Percentiles rank a stretch among this genome's conserved stretches.
These are phyloP conservation scores for Astur gentilis DNA, from an alignment of 2,113 vertebrate species.

Conservation along the genomic window DNA sequence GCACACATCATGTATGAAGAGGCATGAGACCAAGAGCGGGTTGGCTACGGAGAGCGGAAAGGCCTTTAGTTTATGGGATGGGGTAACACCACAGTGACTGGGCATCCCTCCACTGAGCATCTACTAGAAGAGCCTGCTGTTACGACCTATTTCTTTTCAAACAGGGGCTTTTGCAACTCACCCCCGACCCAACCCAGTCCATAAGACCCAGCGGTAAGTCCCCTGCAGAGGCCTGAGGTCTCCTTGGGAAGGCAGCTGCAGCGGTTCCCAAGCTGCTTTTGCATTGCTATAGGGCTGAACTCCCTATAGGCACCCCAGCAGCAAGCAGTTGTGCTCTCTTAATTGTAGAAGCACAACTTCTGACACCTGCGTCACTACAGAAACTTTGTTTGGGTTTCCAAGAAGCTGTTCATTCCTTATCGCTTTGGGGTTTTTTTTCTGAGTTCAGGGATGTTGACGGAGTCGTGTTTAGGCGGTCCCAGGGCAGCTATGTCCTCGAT, in stretches of 20 bases:
- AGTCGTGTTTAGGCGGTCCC: not conserved
- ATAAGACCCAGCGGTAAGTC: not conserved
- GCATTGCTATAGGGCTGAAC: not conserved
- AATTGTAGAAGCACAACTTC: not conserved
- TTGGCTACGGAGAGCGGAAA: not conserved
- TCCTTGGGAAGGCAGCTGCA: not conserved
- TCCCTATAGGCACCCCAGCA: not conserved
- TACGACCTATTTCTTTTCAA: not conserved
- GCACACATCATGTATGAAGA: rapidly evolving
- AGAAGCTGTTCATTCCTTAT: not conserved
- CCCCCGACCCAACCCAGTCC: rapidly evolving
- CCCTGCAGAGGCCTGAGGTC: not conserved
- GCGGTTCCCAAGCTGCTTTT: not conserved
- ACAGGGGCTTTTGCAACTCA: not conserved
- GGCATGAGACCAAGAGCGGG: rapidly evolving
- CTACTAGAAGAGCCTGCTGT: rapidly evolving
- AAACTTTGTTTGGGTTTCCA: slow-evolving; percentile 3
- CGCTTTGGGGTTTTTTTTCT: not conserved
- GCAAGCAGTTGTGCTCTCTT: not conserved
- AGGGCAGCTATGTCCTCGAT: not conserved
- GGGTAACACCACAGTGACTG: rapidly evolving
- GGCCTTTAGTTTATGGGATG: no score
- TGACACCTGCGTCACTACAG: not conserved
- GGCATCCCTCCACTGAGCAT: not conserved
- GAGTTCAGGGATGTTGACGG: not conserved